A percentile compares a stretch with the other conserved stretches of the same genome.
These are phyloP conservation scores for Pseudorhombus dupliciocellatus DNA, from an alignment of 2,113 vertebrate genomes.

Conservation along the genomic window DNA sequence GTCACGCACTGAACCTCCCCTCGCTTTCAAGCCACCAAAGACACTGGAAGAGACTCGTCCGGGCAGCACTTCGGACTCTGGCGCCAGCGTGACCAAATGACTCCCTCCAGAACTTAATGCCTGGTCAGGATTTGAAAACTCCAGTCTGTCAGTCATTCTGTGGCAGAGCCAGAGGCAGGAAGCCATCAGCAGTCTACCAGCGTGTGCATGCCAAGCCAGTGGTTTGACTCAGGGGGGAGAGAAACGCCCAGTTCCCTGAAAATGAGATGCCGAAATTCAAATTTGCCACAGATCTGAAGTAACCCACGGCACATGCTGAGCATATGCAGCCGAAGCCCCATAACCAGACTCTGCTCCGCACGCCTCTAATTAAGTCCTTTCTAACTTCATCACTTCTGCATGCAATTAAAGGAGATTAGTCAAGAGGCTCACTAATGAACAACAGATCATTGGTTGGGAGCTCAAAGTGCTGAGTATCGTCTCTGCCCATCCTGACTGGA, in stretches of 20 bases:
- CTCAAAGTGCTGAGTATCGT: conserved; percentile 53
- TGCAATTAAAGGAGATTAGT: conserved; percentile 78
- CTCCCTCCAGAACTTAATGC: conserved; percentile 77
- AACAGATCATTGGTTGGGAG: conserved; percentile 77
- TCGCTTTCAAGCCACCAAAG: conserved; percentile 79
- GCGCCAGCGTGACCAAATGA: conserved; percentile 75
- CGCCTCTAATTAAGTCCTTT: conserved; percentile 79
- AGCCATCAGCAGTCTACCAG: conserved; percentile 69
- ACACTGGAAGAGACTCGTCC: conserved; percentile 79
- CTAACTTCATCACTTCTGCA: conserved; percentile 74
- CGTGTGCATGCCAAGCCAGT: conserved; percentile 70
- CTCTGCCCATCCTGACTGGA: conserved; percentile 48
- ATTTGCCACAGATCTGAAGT: conserved; percentile 68
- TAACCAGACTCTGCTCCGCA: conserved; percentile 64
- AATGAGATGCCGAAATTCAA: conserved; percentile 75
- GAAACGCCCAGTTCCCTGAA: conserved; percentile 75
- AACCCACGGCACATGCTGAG: conserved; percentile 67
- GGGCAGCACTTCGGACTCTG: conserved; percentile 76
- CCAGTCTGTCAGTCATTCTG: conserved; percentile 73
- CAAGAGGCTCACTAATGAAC: conserved; percentile 74
- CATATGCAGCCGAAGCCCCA: conserved; percentile 70
- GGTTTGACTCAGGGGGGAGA: conserved; percentile 65
- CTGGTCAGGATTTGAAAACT: conserved; percentile 72
- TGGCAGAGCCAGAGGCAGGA: conserved; percentile 75
- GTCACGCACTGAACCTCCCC: conserved; percentile 81